Conservation (phyloP, 2,797 vertebrate genomes). For the Carcharodon carcharias region DNA sequence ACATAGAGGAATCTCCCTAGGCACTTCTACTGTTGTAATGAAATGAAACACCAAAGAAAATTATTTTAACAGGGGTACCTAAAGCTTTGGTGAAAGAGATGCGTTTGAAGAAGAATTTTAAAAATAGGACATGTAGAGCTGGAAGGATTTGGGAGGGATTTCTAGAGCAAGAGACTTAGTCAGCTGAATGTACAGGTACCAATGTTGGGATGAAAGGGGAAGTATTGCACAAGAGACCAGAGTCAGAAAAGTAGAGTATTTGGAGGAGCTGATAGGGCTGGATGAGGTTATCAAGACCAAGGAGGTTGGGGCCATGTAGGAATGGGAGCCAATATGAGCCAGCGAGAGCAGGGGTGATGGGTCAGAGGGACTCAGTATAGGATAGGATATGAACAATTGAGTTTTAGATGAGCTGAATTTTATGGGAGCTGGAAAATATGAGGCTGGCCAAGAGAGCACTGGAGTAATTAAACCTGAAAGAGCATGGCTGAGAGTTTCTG, state of each 20-base stretch:
- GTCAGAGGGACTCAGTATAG: too few relatives aligned
- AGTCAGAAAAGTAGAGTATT: background rate
- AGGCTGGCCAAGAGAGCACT: background rate
- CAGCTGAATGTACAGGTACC: background rate
- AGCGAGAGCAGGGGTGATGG: too few relatives aligned
- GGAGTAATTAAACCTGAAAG: background rate
- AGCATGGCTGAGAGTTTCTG: background rate
- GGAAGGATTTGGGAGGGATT: background rate
- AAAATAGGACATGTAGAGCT: background rate
- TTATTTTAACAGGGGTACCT: background rate
- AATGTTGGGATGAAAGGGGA: background rate
- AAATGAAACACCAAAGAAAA: background rate
- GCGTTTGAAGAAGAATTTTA: background rate
- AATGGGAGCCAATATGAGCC: background rate
- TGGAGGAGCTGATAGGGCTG: background rate
- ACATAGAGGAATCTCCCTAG: background rate
- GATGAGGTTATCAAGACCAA: background rate
- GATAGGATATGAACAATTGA: too few relatives aligned
- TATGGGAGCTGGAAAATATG: background rate
- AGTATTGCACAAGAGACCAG: background rate
- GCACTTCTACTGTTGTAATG: background rate
- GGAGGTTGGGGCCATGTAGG: background rate
- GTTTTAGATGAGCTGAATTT: background rate
- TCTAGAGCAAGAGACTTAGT: background rate
- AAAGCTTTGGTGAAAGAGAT: background rate